Percentiles rank a stretch among this genome's conserved stretches.
These are phyloP conservation scores for Probosciger aterrimus DNA, from an alignment of 2,113 vertebrate species.

Conservation along the genomic window DNA sequence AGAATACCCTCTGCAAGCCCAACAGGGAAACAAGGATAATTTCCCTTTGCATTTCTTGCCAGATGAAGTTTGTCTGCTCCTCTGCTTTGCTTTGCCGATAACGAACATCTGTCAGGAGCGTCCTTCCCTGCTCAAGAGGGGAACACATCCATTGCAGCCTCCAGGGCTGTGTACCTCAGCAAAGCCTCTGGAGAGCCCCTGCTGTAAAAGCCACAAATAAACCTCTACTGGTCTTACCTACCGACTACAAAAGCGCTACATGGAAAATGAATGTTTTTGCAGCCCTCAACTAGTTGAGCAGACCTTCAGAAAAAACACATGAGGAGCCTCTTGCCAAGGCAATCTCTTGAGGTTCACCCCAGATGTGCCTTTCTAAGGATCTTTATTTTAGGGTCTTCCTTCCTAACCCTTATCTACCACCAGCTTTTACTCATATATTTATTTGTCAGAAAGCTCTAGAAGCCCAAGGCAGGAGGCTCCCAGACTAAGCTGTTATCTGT, in stretches of 20 bases:
- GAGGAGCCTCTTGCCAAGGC: neutral
- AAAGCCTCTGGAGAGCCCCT: neutral
- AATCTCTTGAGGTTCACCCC: neutral
- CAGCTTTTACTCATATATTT: neutral
- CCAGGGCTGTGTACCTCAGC: neutral
- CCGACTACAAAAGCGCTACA: neutral
- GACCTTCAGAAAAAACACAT: neutral
- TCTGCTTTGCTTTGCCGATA: neutral
- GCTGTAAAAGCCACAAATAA: neutral
- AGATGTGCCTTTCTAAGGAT: neutral
- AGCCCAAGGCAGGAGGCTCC: neutral
- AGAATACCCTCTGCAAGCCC: neutral
- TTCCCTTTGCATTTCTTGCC: neutral
- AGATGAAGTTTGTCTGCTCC: conserved; percentile 32
- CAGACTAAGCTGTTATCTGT: neutral
- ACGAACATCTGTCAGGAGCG: neutral
- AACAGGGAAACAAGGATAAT: neutral
- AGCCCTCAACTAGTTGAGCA: neutral
- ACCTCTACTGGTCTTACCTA: neutral
- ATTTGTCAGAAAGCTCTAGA: neutral
- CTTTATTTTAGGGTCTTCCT: neutral
- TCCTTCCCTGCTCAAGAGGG: neutral
- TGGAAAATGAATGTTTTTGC: neutral
- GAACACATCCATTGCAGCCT: neutral
- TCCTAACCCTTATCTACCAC: neutral